Percentiles rank a stretch among this genome's conserved stretches.
Conservation (phyloP, 2,113 vertebrate species). For the Proterorhinus semilunaris region DNA sequence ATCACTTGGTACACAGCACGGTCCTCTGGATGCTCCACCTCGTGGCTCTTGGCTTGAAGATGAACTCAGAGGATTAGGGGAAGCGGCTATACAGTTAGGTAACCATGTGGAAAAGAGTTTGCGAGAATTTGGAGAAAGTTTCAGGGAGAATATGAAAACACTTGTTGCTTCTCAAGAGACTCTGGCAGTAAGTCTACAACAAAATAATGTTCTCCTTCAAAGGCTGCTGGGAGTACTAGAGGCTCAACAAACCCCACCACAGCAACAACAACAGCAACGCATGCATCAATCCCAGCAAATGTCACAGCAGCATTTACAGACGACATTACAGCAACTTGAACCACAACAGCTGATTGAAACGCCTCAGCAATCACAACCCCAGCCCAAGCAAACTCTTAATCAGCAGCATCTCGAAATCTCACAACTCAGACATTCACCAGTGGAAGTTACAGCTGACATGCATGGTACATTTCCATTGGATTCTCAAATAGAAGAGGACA, state of each 20-base stretch:
- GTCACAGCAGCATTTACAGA: conserved; percentile 60
- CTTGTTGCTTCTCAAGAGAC: conserved; percentile 79
- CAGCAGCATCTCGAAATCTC: conserved; percentile 51
- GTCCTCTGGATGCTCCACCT: conserved; percentile 72
- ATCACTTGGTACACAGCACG: conserved; percentile 74
- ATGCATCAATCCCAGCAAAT: conserved; percentile 52
- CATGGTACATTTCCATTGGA: conserved; percentile 63
- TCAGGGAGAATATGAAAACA: conserved; percentile 75
- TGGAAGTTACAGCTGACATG: conserved; percentile 50
- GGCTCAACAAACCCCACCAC: conserved; percentile 68
- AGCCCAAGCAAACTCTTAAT: conserved; percentile 58
- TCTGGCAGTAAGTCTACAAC: conserved; percentile 76
- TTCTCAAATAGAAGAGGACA: conserved; percentile 53
- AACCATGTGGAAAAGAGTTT: conserved; percentile 77
- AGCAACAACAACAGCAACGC: conserved; percentile 59
- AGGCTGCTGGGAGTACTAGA: conserved; percentile 78
- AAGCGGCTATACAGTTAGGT: conserved; percentile 78
- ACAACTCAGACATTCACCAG: conserved; percentile 58
- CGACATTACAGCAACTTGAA: conserved; percentile 51
- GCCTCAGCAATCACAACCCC: conserved; percentile 48
- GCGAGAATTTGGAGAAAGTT: conserved; percentile 75
- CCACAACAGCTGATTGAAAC: conserved; percentile 49
- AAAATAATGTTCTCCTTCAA: conserved; percentile 80
- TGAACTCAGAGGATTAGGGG: conserved; percentile 76
- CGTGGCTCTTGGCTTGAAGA: conserved; percentile 79